Base-by-base conservation (phyloP, 2,888 invertebrate genomes). In the Platycheirus rosarum region DNA sequence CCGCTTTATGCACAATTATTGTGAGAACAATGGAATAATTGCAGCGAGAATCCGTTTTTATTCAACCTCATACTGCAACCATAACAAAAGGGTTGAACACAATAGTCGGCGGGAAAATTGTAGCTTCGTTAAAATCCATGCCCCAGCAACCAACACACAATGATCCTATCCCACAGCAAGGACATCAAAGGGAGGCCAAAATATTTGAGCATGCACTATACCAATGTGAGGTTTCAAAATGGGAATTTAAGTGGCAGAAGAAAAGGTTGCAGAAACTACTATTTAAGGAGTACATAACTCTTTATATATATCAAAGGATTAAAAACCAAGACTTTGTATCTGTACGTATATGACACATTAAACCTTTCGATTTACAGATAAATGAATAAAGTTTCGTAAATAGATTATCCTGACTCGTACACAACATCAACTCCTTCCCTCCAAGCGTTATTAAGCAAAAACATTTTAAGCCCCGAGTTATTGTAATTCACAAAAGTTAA, bases 1-100 rank as follows among this genome's bases (percentile, higher is more conserved):
- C 49, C 63, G 44, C 32, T 74, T 74, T 62, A 69, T 69, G 55
- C 42, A 79, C 79, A 79, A 79, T 69, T 68, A 63, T 57, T 2
- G 69, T 49, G 49, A 57, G 63, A 79, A 79, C 79, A 79, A 79
- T 79, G 51, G 55, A 44, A 51, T 79, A 75, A 74, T 75, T 75
- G 79, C 74, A 70, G 49, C 63, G 57, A 63, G 75, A 69, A 62
- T 79, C 35, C 69, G 62, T 48, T 62, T 48, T 57, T 40, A 49
- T 79, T 68, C 68, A 74, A 55, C 62, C 68, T 55, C 46, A 55
- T 37, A 37, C 63, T 57, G 48, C 62, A 74, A 53, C 55, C 13
- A 29, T 44, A 60, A 60, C 60, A 60, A 60, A 60, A n/a, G 60
- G 29, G 4, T n/a, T 26, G 16, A 60, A 60, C n/a, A 60, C 60